Evolutionary conservation across 2,113 vertebrate species (phyloP), one percentile per base, ranked within the genome.

Genomic region (Onychorhynchus coronatus): DNA sequence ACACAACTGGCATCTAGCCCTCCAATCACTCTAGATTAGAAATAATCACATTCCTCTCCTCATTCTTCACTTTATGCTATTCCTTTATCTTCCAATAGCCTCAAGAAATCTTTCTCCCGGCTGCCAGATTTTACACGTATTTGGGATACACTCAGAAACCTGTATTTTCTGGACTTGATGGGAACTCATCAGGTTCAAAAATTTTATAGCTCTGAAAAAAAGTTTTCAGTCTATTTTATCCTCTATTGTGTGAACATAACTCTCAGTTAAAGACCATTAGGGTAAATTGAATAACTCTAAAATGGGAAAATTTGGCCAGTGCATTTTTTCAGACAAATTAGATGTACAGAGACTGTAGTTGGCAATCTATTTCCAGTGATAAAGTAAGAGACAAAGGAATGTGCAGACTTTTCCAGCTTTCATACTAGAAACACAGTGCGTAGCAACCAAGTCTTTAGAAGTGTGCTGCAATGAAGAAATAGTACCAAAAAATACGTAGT

Each of bases 241-340:
- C 93, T 96, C 91, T 85, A 91, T 67, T 24, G 55, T 93, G 66
- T 78, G 96, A 97, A n/a, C 97, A 97, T 97, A 97, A 98, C 78
- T 98, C 97, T 98, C 88, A 87, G 87, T 95, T 97, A 97, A 97
- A 98, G 94, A 90, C 97, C 96, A 98, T 98, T 98, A 98, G 72
- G 93, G 96, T 96, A 98, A 97, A 98, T 97, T 97, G 97, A 97
- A 96, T 97, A 95, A 96, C 81, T 97, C 83, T 19, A 89, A 61
- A 39, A 97, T 85, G 93, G 68, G 67, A 96, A 98, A 97, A 97
- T 95, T 95, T 97, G 96, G 94, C 97, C 89, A 94, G 59, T 52
- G 50, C 77, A 3, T 24, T 95, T 78, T 97, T 97, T 96, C 81
- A 91, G 65, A 96, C 93, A 96, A 97, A 97, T 98, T 96, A 97